Evolutionary conservation across 2,888 invertebrate genomes (phyloP).

Genomic region (Eilema griseolum): DNA sequence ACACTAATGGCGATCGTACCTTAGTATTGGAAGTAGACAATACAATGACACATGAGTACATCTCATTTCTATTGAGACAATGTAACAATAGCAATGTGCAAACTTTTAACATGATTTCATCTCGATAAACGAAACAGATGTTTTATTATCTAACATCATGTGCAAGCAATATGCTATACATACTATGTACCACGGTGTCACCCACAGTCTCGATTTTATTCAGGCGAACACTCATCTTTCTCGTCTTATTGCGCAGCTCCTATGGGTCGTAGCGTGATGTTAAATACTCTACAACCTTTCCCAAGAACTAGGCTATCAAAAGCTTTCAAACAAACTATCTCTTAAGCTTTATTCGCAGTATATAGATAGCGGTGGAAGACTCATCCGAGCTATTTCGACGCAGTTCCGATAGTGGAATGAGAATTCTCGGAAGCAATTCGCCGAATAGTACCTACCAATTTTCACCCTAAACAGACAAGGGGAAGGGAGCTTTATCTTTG

Average conservation of each 20-base stretch:
- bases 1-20: background rate
- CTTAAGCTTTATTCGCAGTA: too few species aligned
- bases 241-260: too few species aligned
- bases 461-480: constrained; percentile 43
- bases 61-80: constrained; percentile 15
- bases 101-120: constrained; percentile 39
- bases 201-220: too few species aligned
- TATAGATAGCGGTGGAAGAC: constrained; percentile 8
- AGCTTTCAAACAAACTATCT: too few species aligned
- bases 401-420: constrained; percentile 29
- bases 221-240: too few species aligned
- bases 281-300: too few species aligned
- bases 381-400: constrained; percentile 32
- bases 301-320: too few species aligned
- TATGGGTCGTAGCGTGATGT: too few species aligned
- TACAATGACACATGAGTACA: constrained; percentile 25
- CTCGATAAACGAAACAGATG: constrained; percentile 45
- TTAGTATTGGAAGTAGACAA: constrained; percentile 36
- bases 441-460: constrained; percentile 41
- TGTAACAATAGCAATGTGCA: constrained; percentile 40
- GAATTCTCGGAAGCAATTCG: constrained; percentile 40
- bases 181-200: too few species aligned
- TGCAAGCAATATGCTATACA: constrained; percentile 22
- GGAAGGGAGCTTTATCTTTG: constrained; percentile 32
- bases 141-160: constrained; percentile 44